Conservation (phyloP, 2,797 vertebrate genomes). For the Clamator glandarius region DNA sequence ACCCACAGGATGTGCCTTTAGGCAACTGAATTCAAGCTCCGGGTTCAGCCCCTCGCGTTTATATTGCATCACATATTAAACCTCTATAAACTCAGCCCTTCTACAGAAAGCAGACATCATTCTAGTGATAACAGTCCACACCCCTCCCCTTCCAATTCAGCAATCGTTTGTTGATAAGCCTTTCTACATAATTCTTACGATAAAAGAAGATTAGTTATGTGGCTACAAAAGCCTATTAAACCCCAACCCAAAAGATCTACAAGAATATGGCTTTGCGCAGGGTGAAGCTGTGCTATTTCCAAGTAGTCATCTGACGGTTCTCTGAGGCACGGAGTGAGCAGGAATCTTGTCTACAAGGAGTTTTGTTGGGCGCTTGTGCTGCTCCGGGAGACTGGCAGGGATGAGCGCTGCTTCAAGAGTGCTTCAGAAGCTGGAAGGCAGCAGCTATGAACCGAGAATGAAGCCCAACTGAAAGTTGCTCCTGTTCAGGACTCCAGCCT, state of each 20-base stretch:
- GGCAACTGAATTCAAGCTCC: background rate
- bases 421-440: background rate
- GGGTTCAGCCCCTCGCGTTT: background rate
- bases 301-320: background rate
- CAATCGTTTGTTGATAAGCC: background rate
- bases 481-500: background rate
- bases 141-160: background rate
- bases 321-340: background rate
- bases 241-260: background rate
- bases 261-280: background rate
- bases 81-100: background rate
- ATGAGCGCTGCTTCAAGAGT: accelerated
- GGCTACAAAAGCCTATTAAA: background rate
- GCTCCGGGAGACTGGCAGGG: background rate
- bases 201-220: background rate
- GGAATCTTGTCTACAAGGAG: background rate
- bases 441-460: background rate
- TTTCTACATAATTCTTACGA: background rate
- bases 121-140: background rate
- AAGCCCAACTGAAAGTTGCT: accelerated
- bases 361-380: accelerated
- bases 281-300: background rate
- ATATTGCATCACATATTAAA: background rate
- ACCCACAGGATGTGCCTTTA: background rate
- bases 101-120: background rate